These are phyloP conservation scores for Odontothrips loti DNA, from an alignment of 2,888 invertebrate genomes.

Conservation along the genomic window DNA sequence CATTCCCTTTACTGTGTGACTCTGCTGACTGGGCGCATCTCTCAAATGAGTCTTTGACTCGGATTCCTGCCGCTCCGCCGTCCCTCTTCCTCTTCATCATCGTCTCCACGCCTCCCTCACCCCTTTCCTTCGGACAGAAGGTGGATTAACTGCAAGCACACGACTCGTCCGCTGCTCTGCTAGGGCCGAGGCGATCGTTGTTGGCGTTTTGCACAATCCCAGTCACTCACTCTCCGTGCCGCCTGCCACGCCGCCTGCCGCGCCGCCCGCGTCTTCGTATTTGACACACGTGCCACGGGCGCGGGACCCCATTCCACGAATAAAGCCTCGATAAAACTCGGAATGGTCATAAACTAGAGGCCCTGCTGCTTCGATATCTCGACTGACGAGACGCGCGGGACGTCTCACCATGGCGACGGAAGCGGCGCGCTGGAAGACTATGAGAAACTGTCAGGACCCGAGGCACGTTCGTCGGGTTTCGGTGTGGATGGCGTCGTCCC, in stretches of 20 bases:
- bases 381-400: not conserved
- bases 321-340: not conserved
- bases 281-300: not conserved
- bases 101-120: not conserved
- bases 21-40: conserved; percentile 7
- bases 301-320: not conserved
- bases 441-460: too few relatives aligned
- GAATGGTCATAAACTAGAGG: not conserved
- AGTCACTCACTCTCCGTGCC: too few relatives aligned
- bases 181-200: too few relatives aligned
- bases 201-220: too few relatives aligned
- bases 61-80: not conserved
- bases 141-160: too few relatives aligned
- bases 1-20: not conserved
- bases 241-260: too few relatives aligned
- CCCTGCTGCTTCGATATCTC: not conserved
- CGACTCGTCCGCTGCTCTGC: too few relatives aligned
- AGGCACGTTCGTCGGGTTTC: too few relatives aligned
- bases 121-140: not conserved
- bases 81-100: not conserved
- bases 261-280: not conserved
- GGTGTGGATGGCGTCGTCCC: too few relatives aligned
- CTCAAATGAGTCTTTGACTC: conserved; percentile 24
- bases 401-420: too few relatives aligned
- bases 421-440: too few relatives aligned